Evolutionary conservation across 2,797 vertebrate genomes (phyloP).

Genomic region (Platalea minor): DNA sequence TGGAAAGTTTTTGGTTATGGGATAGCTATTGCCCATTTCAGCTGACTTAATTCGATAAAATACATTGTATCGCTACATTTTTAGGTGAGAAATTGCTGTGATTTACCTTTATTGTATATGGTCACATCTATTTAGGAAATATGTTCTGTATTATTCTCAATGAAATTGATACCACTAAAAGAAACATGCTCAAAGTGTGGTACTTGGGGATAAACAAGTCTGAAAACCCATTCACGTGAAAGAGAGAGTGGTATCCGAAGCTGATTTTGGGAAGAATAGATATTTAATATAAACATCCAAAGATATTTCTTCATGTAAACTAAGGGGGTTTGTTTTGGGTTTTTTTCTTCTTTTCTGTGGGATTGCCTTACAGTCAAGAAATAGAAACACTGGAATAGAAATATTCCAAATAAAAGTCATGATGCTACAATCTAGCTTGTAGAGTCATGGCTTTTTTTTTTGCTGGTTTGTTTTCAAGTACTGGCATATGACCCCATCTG

Average conservation of each 20-base stretch:
- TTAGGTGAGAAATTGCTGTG: background rate
- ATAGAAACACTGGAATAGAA: background rate
- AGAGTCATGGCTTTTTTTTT: rapidly evolving
- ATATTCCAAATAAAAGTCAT: background rate
- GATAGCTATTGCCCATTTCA: background rate
- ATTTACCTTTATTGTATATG: background rate
- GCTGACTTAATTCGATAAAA: background rate
- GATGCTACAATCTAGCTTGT: background rate
- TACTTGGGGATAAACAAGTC: background rate
- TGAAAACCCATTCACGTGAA: background rate
- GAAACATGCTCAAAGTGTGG: background rate
- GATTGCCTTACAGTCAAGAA: background rate
- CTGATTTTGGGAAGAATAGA: background rate
- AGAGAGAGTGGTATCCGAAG: background rate
- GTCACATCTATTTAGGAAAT: background rate
- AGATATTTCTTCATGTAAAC: background rate
- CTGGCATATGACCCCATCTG: background rate
- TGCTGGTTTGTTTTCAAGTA: background rate
- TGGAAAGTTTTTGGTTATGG: background rate
- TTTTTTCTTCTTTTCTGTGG: background rate
- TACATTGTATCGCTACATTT: background rate
- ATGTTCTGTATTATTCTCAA: background rate
- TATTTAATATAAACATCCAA: background rate
- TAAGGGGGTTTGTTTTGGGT: background rate
- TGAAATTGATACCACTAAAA: background rate